Base-by-base conservation (phyloP, 1,140 invertebrate species). In the Dendrolimus punctatus region DNA sequence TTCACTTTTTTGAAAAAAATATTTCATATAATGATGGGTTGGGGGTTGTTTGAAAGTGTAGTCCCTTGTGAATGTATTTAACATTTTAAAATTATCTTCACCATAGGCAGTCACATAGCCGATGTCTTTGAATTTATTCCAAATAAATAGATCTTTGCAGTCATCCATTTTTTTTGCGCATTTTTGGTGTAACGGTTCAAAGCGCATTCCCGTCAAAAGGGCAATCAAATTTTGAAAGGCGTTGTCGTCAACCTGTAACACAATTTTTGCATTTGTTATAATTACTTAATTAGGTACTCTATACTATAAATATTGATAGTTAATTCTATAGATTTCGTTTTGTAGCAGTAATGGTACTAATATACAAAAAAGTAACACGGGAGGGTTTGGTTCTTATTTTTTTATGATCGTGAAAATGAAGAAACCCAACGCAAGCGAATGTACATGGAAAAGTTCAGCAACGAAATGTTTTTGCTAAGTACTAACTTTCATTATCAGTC, bases 211-310 rank as follows among this genome's bases (percentile, higher is more conserved):
- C 3, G 91, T 93, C 36, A 95, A 77, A 4, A 93, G 78, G 0
- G 94, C 92, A 89, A 96, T 93, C 23, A 96, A 69, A 76, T 96
- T 96, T 0, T 94, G 93, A 71, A 93, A 95, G 1, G 94, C 95
- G 62, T 95, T 95, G 63, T 94, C 94, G 3, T 90, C 94, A 57
- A 90, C 77, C 89, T 90, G 58, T 42, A 77, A 72, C 47, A 23
- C 3, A 23, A 23, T 23, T 23, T 23, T 23, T 23, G 23, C 23
- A 23, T 23, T 23, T 23, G 23, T 3, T 23, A 23, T 23, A 23
- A 23, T 23, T 23, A 23, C 23, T 23, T 23, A 23, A 23, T 23
- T 23, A 23, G 23, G 23, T 23, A 23, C 23, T 23, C 3, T 23
- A 23, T 23, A 23, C 23, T 23, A 23, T 23, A 23, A 23, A 23